Evolutionary conservation across 2,888 invertebrate genomes (phyloP).

Genomic region (Athalia rosae): DNA sequence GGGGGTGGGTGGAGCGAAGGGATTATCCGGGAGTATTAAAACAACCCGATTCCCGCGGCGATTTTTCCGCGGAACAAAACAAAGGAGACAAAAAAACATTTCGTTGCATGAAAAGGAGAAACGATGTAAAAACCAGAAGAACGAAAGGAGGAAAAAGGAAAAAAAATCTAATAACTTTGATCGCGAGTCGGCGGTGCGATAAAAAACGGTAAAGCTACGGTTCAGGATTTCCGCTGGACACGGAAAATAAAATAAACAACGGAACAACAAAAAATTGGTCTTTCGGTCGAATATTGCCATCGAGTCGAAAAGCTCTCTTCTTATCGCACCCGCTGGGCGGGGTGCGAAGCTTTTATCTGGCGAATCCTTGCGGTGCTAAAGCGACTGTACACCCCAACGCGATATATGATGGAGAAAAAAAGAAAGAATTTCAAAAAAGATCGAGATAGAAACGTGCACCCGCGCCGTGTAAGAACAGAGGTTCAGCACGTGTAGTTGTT

Average conservation of each 20-base stretch:
- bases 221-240: neutral
- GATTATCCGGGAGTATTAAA: neutral
- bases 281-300: constrained; percentile 28
- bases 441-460: too few species aligned
- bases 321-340: neutral
- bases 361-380: too few species aligned
- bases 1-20: neutral
- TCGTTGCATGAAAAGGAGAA: neutral
- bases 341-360: too few species aligned
- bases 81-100: neutral
- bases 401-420: too few species aligned
- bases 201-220: neutral
- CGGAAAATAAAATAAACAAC: neutral
- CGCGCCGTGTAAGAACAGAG: too few species aligned
- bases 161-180: neutral
- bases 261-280: neutral
- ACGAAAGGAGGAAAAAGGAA: neutral
- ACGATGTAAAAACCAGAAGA: neutral
- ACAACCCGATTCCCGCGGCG: neutral
- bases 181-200: neutral
- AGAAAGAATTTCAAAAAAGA: too few species aligned
- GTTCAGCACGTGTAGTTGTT: too few species aligned
- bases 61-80: neutral
- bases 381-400: too few species aligned
- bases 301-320: constrained; percentile 41